These are phyloP conservation scores for Electrophaes corylata DNA, from an alignment of 2,888 invertebrate species.

Conservation along the genomic window DNA sequence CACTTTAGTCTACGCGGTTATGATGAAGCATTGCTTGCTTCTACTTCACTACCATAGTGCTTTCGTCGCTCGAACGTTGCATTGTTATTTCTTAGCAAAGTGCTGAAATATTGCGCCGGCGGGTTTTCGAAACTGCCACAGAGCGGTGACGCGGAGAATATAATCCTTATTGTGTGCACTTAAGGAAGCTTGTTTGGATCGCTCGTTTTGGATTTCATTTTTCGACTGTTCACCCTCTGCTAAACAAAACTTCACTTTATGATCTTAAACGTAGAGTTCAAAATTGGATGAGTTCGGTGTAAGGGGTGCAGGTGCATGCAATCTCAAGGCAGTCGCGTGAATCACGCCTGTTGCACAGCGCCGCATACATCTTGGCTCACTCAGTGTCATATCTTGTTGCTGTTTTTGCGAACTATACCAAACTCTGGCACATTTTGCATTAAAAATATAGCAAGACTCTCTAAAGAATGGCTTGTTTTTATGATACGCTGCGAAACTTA, in stretches of 20 bases:
- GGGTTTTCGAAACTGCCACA: conserved; percentile 53
- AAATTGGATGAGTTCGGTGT: conserved; percentile 37
- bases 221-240: conserved; percentile 40
- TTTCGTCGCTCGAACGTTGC: conserved; percentile 63
- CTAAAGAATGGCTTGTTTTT: conserved; percentile 21
- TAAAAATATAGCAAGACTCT: conserved; percentile 19
- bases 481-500: conserved; percentile 8
- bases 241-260: conserved; percentile 46
- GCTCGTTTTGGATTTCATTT: conserved; percentile 62
- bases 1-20: conserved; percentile 51
- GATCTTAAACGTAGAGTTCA: conserved; percentile 37
- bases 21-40: conserved; percentile 68
- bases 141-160: conserved; percentile 38
- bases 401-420: conserved; percentile 52
- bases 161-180: conserved; percentile 44
- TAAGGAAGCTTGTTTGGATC: conserved; percentile 49
- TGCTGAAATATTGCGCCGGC: conserved; percentile 75
- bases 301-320: conserved; percentile 68
- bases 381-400: conserved; percentile 66
- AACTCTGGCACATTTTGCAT: conserved; percentile 24
- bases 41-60: conserved; percentile 69
- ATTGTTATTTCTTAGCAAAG: conserved; percentile 79
- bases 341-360: conserved; percentile 72
- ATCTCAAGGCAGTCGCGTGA: conserved; percentile 65
- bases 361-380: conserved; percentile 75